phyloP scores from a whole-genome alignment of 2,888 invertebrate genomes.

The Drosophila affinis region DNA sequence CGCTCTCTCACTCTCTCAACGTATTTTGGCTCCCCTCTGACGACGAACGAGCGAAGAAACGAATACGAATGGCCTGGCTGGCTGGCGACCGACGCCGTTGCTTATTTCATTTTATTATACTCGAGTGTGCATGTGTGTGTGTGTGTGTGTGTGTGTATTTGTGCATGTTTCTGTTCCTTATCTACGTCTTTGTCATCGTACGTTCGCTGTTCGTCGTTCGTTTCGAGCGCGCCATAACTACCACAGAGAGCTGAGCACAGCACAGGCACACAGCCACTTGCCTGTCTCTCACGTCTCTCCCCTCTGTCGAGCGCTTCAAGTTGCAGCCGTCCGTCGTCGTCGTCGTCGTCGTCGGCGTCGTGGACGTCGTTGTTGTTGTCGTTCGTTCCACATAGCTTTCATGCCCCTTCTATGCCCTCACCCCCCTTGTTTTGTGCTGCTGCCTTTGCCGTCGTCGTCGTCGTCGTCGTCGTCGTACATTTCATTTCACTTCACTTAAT shows the following conservation, averaged over 20 bases:
- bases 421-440: constrained; percentile 35
- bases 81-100: constrained; percentile 44
- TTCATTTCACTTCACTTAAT: constrained; percentile 79
- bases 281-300: constrained; percentile 27
- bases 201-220: constrained; percentile 58
- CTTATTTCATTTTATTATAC: constrained; percentile 72
- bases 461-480: constrained; percentile 75
- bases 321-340: constrained; percentile 62
- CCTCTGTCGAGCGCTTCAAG: constrained; percentile 62
- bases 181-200: constrained; percentile 79
- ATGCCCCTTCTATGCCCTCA: constrained; percentile 46
- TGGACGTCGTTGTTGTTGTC: constrained; percentile 52
- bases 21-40: constrained; percentile 38
- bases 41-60: constrained; percentile 30
- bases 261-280: constrained; percentile 35
- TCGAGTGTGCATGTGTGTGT: constrained; percentile 36
- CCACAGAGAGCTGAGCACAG: constrained; percentile 47
- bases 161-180: constrained; percentile 77
- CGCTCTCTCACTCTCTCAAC: constrained; percentile 49
- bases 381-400: constrained; percentile 78
- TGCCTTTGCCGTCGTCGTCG: constrained; percentile 68
- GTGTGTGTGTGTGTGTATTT: constrained; percentile 31
- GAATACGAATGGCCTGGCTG: constrained; percentile 59
- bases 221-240: constrained; percentile 77
- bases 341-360: constrained; percentile 45